phyloP scores from a whole-genome alignment of 2,113 vertebrate genomes.

The Oryzias melastigma region DNA sequence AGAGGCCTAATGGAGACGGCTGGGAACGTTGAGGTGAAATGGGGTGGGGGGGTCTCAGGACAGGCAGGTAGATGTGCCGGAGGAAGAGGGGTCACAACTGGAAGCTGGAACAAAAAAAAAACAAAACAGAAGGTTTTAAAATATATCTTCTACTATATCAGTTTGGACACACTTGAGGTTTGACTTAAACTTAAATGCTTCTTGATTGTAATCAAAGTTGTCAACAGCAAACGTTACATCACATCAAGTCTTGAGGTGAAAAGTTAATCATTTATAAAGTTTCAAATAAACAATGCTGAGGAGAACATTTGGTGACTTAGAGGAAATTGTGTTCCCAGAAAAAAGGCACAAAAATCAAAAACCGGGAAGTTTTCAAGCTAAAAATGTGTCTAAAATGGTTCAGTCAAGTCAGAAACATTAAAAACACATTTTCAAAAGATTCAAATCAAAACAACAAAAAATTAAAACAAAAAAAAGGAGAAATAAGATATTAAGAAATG shows the following conservation, averaged over 20 bases:
- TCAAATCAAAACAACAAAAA: too few relatives aligned
- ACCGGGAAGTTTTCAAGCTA: too few relatives aligned
- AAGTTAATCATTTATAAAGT: constrained; percentile 23
- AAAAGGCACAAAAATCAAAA: constrained; percentile 4
- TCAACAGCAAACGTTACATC: constrained; percentile 26
- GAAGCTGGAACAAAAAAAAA: constrained; percentile 42
- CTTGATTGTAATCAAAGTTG: neutral
- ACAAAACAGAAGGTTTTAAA: neutral
- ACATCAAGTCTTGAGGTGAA: neutral
- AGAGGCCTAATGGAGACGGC: constrained; percentile 12
- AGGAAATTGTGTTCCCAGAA: neutral
- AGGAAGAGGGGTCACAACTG: constrained; percentile 55
- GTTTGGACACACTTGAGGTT: too few relatives aligned
- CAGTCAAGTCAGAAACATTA: too few relatives aligned
- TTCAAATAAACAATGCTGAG: constrained; percentile 32
- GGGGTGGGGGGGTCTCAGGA: constrained; percentile 9
- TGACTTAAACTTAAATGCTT: constrained; percentile 1
- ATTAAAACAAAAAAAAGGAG: too few relatives aligned
- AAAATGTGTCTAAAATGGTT: too few relatives aligned
- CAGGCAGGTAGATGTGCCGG: constrained; percentile 36
- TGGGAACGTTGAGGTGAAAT: constrained; percentile 7
- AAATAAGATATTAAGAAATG: too few relatives aligned
- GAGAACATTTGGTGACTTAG: neutral
- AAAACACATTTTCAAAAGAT: too few relatives aligned
- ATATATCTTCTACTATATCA: neutral